Conservation (phyloP, 2,113 vertebrate species). For the Empidonax traillii region DNA sequence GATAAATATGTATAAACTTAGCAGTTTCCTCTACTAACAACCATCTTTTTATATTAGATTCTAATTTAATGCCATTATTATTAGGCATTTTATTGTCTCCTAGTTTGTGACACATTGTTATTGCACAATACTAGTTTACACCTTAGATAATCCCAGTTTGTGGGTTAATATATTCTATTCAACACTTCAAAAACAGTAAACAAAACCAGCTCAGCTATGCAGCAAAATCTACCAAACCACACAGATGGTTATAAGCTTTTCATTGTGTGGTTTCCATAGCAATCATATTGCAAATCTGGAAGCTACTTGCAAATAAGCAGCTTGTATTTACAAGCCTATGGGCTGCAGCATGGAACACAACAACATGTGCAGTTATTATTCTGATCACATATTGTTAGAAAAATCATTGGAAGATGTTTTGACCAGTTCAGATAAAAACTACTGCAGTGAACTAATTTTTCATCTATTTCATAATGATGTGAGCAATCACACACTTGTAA, state of each 20-base stretch:
- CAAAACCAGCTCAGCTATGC: constrained; percentile 79
- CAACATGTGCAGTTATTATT: constrained; percentile 72
- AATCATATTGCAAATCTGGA: constrained; percentile 84
- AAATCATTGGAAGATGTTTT: constrained; percentile 66
- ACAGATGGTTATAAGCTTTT: constrained; percentile 83
- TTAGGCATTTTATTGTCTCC: constrained; percentile 44
- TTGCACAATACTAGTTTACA: constrained; percentile 68
- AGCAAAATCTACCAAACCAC: constrained; percentile 76
- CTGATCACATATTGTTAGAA: constrained; percentile 70
- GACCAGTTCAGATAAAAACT: constrained; percentile 62
- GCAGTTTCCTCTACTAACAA: constrained; percentile 10
- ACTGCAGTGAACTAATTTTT: constrained; percentile 47
- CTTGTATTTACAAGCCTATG: constrained; percentile 84
- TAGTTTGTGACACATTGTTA: constrained; percentile 21
- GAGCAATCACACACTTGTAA: constrained; percentile 2
- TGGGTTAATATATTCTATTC: constrained; percentile 70
- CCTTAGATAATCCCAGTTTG: constrained; percentile 58
- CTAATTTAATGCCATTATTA: constrained; percentile 55
- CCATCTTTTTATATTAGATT: not conserved
- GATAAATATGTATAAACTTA: constrained; percentile 38
- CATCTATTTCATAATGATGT: constrained; percentile 21
- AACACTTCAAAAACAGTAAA: constrained; percentile 79
- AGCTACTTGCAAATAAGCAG: constrained; percentile 83
- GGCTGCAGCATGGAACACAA: constrained; percentile 69
- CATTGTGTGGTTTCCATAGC: constrained; percentile 86